Conservation (phyloP, 2,797 vertebrate genomes). For the Falco concolor region DNA sequence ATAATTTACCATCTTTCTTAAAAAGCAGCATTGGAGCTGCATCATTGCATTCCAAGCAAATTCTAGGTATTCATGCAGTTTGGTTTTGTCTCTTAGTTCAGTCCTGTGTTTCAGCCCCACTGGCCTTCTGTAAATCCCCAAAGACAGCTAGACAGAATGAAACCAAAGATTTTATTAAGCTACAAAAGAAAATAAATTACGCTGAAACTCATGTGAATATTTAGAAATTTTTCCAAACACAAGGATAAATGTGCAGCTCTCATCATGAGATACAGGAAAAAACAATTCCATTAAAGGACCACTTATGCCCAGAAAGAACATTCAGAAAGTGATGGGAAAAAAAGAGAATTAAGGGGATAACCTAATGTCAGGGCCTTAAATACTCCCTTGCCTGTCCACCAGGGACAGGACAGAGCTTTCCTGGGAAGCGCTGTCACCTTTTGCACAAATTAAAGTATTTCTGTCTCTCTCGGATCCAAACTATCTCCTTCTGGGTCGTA, state of each 20-base stretch:
- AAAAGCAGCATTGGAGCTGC: background rate
- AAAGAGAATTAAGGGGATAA: background rate
- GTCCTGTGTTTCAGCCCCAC: background rate
- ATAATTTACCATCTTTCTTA: constrained; percentile 44
- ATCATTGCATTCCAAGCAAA: background rate
- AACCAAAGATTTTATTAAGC: constrained; percentile 40
- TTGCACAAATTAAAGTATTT: background rate
- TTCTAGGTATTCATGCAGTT: background rate
- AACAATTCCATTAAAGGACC: constrained; percentile 52
- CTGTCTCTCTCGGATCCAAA: background rate
- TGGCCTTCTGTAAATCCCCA: constrained; percentile 26
- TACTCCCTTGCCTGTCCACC: background rate
- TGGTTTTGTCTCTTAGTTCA: background rate
- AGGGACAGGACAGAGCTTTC: background rate
- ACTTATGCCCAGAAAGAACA: constrained; percentile 1
- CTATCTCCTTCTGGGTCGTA: background rate
- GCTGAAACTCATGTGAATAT: constrained; percentile 44
- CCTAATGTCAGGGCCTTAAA: background rate
- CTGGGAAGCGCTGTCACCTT: background rate
- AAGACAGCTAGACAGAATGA: constrained; percentile 24
- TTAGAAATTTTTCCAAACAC: constrained; percentile 57
- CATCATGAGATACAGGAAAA: constrained; percentile 54
- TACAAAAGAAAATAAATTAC: constrained; percentile 58
- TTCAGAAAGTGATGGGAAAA: background rate
- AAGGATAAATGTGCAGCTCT: constrained; percentile 20